These are phyloP conservation scores for Zaprionus camerounensis DNA, from an alignment of 1,140 invertebrate genomes.

Conservation along the genomic window DNA sequence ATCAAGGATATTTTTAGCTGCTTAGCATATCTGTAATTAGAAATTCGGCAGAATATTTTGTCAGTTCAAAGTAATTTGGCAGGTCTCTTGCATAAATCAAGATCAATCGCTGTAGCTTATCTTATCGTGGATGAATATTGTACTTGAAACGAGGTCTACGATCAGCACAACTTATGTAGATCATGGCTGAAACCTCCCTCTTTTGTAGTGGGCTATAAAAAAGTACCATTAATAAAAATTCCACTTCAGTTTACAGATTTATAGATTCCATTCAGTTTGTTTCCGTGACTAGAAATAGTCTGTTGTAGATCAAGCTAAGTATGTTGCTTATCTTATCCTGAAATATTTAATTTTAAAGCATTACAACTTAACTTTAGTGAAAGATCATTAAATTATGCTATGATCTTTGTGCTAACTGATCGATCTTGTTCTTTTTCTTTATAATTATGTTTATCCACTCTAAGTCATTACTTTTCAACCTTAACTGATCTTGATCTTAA, in stretches of 20 bases:
- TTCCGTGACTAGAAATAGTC: neutral
- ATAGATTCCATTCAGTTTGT: neutral
- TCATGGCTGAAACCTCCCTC: neutral
- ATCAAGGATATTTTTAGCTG: neutral
- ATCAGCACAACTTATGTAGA: neutral
- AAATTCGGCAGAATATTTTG: neutral
- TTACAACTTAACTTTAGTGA: neutral
- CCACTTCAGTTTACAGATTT: neutral
- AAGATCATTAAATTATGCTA: too few species aligned
- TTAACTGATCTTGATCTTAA: too few species aligned
- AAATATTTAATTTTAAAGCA: neutral
- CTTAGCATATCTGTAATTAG: constrained; percentile 1
- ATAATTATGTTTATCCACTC: too few species aligned
- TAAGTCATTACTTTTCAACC: too few species aligned
- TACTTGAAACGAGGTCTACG: neutral
- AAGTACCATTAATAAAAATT: neutral
- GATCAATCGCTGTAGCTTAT: neutral
- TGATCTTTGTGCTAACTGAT: too few species aligned
- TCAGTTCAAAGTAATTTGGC: neutral
- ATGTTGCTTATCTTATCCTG: neutral
- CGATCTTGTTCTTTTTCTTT: too few species aligned
- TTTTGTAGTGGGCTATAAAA: neutral
- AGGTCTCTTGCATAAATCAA: neutral
- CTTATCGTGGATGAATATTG: neutral
- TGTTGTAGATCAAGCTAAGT: neutral